Evolutionary conservation across 2,797 vertebrate species (phyloP), one percentile per base, ranked within the genome.

Genomic region (Adrianichthys oophorus): DNA sequence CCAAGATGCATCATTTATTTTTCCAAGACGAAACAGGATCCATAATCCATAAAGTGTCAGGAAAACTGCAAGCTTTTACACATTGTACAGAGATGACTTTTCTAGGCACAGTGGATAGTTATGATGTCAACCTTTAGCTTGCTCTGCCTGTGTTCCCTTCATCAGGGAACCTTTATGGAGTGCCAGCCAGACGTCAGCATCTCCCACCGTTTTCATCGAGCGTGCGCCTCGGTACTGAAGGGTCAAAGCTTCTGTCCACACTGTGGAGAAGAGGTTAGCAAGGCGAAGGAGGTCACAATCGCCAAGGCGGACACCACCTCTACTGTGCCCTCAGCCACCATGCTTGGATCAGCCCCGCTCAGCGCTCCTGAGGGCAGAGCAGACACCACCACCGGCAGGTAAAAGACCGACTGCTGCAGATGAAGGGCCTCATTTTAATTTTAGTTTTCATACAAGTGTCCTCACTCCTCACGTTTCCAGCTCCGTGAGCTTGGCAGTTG

Each of bases 261-360:
- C 85, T 99, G 98, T 0, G 98, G 98, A 52, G 98, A 99, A 59
- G 97, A 99, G 57, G 91, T 92, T 74, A 83, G 91, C 78, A 98
- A 98, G 82, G 96, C 97, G 65, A 97, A 94, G 87, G 98, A 99
- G 80, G 97, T 99, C 74, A 99, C 96, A 16, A 94, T 99, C 42
- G 96, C 97, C 41, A 98, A 98, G 83, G 97, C 98, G 0, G 98
- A 99, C 89, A 98, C 98, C 0, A 99, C 97, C 18, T 98, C 98
- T 54, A 95, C 92, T 0, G 91, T 95, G 59, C 91, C 90, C 0
- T 80, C 72, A 4, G 74, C 62, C 21, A 86, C 82, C 44, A 78
- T 71, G 47, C 91, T 91, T n/a, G 92, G 92, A 47, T 92, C 92
- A 2, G 91, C 92, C 55, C 90, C 83, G 0, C 69, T 76, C 0